Evolutionary conservation across 2,888 invertebrate genomes (phyloP).

Genomic region (Cerastis leucographa): DNA sequence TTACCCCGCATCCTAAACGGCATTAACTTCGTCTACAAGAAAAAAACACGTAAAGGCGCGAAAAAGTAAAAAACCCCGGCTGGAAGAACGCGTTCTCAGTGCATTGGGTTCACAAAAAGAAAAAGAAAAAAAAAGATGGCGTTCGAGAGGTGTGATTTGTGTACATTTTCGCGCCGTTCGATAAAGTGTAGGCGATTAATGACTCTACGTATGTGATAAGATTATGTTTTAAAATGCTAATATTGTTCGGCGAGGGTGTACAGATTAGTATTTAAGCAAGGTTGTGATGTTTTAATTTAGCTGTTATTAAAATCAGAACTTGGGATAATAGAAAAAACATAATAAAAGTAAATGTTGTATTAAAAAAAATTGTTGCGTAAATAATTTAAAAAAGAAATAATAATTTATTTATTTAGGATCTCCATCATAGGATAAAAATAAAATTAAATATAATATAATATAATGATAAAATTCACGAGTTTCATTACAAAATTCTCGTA

Average conservation of each 20-base stretch:
- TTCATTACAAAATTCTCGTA: constrained; percentile 23
- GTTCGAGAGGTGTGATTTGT: constrained; percentile 88
- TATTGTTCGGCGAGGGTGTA: constrained; percentile 51
- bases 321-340: neutral
- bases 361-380: neutral
- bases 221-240: constrained; percentile 74
- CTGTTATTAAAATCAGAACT: neutral
- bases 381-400: too few relatives aligned
- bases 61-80: constrained; percentile 72
- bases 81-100: constrained; percentile 82
- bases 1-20: constrained; percentile 63
- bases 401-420: too few relatives aligned
- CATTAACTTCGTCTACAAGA: constrained; percentile 73
- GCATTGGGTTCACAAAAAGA: constrained; percentile 69
- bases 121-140: constrained; percentile 73
- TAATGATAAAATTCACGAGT: constrained; percentile 15
- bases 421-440: too few relatives aligned
- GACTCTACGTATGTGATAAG: constrained; percentile 81
- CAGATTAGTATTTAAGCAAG: constrained; percentile 44
- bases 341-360: neutral
- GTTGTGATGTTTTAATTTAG: constrained; percentile 42
- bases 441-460: too few relatives aligned
- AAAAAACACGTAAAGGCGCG: constrained; percentile 73
- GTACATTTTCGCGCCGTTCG: constrained; percentile 85
- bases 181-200: constrained; percentile 83